phyloP scores from a whole-genome alignment of 2,797 vertebrate species.

The Hybognathus amarus region DNA sequence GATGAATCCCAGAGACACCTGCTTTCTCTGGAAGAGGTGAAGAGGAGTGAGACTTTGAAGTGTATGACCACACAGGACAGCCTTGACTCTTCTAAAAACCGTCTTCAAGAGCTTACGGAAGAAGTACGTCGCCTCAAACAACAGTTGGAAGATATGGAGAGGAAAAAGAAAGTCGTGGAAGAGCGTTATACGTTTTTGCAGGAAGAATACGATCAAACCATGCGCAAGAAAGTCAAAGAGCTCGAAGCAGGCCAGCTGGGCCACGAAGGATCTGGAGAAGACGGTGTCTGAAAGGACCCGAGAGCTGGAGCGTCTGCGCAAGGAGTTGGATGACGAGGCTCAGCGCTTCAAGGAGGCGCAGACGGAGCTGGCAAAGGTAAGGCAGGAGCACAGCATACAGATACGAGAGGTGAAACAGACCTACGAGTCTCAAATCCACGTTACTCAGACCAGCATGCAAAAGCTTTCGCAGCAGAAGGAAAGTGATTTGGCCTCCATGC shows the following conservation, averaged over 20 bases:
- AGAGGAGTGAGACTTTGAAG: constrained; percentile 83
- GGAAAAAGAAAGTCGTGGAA: constrained; percentile 86
- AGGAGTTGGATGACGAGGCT: constrained; percentile 86
- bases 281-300: constrained; percentile 84
- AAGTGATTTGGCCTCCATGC: constrained; percentile 81
- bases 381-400: constrained; percentile 88
- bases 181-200: constrained; percentile 89
- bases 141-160: constrained; percentile 87
- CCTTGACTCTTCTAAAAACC: constrained; percentile 84
- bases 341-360: constrained; percentile 86
- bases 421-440: constrained; percentile 91
- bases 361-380: constrained; percentile 96
- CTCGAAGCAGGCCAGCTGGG: constrained; percentile 88
- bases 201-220: constrained; percentile 85
- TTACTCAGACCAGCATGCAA: constrained; percentile 87
- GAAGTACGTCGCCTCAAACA: constrained; percentile 86
- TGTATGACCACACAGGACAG: constrained; percentile 84
- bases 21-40: constrained; percentile 86
- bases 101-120: constrained; percentile 86
- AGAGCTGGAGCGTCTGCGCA: constrained; percentile 87
- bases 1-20: constrained; percentile 83
- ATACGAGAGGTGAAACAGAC: constrained; percentile 93
- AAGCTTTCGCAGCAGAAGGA: constrained; percentile 86
- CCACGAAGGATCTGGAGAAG: constrained; percentile 92
- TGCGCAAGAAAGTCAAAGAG: constrained; percentile 88